These are phyloP conservation scores for Malacoraja senta DNA, from an alignment of 2,797 vertebrate species.

Conservation along the genomic window DNA sequence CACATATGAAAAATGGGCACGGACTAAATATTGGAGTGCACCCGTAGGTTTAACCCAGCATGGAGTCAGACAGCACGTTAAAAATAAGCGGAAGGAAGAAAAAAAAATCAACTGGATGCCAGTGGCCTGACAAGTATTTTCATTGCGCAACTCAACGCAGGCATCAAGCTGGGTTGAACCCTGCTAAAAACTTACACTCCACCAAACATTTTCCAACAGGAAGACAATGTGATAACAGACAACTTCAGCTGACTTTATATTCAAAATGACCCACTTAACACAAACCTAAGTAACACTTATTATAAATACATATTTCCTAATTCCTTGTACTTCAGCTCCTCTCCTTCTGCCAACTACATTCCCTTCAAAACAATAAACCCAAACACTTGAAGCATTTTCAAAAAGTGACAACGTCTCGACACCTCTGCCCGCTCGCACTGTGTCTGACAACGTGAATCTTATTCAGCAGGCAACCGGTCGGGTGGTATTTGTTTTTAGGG, in stretches of 20 bases:
- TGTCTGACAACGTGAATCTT: too few relatives aligned
- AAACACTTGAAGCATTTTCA: background rate
- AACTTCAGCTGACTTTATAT: background rate
- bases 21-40: background rate
- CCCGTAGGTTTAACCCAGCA: background rate
- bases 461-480: background rate
- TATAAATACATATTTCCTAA: background rate
- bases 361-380: background rate
- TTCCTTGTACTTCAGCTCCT: background rate
- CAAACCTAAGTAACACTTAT: background rate
- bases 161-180: background rate
- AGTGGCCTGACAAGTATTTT: background rate
- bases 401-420: background rate
- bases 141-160: too few relatives aligned
- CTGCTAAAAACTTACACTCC: background rate
- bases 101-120: background rate
- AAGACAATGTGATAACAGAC: conserved; percentile 6
- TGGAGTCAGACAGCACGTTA: background rate
- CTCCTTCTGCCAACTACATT: background rate
- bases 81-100: background rate
- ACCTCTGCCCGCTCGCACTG: background rate
- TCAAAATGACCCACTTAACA: background rate
- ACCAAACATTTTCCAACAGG: background rate
- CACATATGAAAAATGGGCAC: conserved; percentile 25
- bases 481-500: background rate